Evolutionary conservation across 2,113 vertebrate species (phyloP), one percentile per base, ranked within the genome.

Genomic region (Xenus cinereus): DNA sequence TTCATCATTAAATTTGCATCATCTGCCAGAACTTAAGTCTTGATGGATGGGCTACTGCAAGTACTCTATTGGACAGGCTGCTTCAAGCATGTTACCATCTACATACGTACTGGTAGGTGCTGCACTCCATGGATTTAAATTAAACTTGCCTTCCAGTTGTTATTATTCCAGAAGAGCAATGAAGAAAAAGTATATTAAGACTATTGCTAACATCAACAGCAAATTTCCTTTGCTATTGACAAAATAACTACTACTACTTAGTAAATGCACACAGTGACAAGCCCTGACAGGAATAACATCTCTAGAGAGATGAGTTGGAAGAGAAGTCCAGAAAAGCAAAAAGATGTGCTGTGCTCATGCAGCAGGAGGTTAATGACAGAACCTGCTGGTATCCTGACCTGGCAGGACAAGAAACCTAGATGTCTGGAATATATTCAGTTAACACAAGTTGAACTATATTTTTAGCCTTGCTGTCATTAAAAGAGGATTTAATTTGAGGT

Each of bases 1-100:
- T 89, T 87, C 50, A 62, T 89, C 37, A 82, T 92, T 92, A 87
- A 84, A 87, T 92, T 87, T 93, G 72, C 63, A 84, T 95, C 32
- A 89, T 87, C 69, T 94, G 30, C 62, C 54, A 50, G 71, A 96
- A 89, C 11, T 69, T 79, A 72, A 79, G 41, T 63, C 63, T 80
- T 84, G 84, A 91, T 77, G 57, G 46, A 76, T 57, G 67, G 57
- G 59, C 62, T 84, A 18, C 77, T 92, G 59, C n/a, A 75, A 91
- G 46, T 46, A 19, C 48, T 57, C 24, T 57, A 2, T 50, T 77
- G 69, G 67, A 79, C 45, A 68, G 30, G 41, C 48, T 82, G 87
- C 81, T 84, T 84, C 53, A 50, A 68, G 81, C 71, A 39, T 45
- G 43, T 82, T 82, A 48, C 33, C n/a, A 37, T 73, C 73, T 82